A percentile compares a stretch with the other conserved stretches of the same genome.
phyloP scores from a whole-genome alignment of 2,797 vertebrate genomes.

The Thripadectes ignobilis region DNA sequence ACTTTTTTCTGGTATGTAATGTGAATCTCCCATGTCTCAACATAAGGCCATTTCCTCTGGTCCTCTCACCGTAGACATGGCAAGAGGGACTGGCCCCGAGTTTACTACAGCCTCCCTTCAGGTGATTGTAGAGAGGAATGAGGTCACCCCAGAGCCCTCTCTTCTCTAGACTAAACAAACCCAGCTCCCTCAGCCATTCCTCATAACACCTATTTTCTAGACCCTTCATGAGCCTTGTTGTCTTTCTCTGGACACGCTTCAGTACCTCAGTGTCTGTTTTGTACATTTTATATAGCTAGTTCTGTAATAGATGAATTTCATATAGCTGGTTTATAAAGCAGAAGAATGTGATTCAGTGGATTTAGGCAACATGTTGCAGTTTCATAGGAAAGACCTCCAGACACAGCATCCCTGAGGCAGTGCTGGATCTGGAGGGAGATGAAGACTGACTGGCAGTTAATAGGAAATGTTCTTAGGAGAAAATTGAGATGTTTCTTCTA shows the following conservation, averaged over 20 bases:
- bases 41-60: background rate
- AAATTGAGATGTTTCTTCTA: background rate
- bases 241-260: background rate
- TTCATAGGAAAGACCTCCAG: background rate
- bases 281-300: background rate
- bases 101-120: background rate
- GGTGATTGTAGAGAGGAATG: accelerated
- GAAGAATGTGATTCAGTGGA: background rate
- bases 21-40: background rate
- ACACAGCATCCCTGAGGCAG: background rate
- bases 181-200: background rate
- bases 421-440: background rate
- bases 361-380: background rate
- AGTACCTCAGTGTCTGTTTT: background rate
- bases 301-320: background rate
- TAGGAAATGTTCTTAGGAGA: background rate
- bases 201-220: background rate
- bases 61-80: background rate
- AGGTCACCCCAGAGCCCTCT: background rate
- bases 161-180: background rate
- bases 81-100: accelerated
- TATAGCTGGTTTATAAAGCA: background rate
- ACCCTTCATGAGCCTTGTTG: background rate
- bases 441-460: background rate
- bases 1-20: background rate